These are phyloP conservation scores for Tenualosa ilisha DNA, from an alignment of 2,797 vertebrate species.

Conservation along the genomic window DNA sequence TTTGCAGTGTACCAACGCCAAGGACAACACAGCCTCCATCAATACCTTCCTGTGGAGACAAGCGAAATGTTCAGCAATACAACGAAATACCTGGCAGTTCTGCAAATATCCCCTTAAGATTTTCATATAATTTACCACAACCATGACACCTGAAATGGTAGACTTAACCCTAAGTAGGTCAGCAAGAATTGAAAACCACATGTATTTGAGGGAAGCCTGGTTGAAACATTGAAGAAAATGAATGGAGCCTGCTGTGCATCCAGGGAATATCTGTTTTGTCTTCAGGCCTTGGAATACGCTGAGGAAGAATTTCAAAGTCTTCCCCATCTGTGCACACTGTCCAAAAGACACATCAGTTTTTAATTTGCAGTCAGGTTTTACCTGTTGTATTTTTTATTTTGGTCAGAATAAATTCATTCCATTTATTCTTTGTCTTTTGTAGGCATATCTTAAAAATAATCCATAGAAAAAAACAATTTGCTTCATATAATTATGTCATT, in stretches of 20 bases:
- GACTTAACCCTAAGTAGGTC: constrained; percentile 28
- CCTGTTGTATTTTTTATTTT: neutral
- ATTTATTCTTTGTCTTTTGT: neutral
- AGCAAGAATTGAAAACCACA: constrained; percentile 20
- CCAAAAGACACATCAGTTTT: neutral
- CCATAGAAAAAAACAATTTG: neutral
- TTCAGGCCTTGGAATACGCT: neutral
- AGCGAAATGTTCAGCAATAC: neutral
- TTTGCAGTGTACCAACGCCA: neutral
- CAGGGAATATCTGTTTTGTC: constrained; percentile 24
- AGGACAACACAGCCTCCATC: neutral
- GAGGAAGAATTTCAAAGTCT: neutral
- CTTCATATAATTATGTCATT: neutral
- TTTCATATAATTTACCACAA: constrained; percentile 12
- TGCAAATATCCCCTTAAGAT: constrained; percentile 7
- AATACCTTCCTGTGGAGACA: neutral
- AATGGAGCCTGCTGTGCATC: neutral
- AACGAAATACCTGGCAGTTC: neutral
- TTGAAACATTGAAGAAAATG: constrained; percentile 6
- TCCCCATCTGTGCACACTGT: neutral
- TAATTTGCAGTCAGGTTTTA: neutral
- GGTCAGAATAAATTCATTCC: neutral
- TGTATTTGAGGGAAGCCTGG: constrained; percentile 19
- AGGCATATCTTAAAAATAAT: neutral
- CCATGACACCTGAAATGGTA: constrained; percentile 15